Conservation (phyloP, 2,888 invertebrate species). For the Cynaeus angustus region DNA sequence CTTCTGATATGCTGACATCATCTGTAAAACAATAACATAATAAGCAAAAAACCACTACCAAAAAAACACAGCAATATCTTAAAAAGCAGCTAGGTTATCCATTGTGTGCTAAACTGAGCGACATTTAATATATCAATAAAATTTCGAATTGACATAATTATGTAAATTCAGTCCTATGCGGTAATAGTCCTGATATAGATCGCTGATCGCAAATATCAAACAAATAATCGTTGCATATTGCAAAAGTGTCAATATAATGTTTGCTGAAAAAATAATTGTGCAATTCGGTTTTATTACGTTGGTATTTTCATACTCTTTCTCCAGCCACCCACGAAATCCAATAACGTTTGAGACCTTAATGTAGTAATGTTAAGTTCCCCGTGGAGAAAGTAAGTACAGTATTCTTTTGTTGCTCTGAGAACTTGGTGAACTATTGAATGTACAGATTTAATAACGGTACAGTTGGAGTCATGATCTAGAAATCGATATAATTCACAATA, state of each 20-base stretch:
- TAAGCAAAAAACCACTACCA: background rate
- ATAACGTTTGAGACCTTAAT: constrained; percentile 4
- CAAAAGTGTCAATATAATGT: constrained; percentile 8
- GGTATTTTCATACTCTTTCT: constrained; percentile 9
- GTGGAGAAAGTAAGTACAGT: constrained; percentile 37
- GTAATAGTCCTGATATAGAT: constrained; percentile 12
- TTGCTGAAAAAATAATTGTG: constrained; percentile 1
- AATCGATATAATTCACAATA: constrained; percentile 45
- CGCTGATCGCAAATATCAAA: constrained; percentile 7
- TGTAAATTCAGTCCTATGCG: constrained; percentile 23
- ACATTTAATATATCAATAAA: constrained; percentile 36
- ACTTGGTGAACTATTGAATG: constrained; percentile 50
- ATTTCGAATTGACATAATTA: constrained; percentile 27
- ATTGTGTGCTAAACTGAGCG: constrained; percentile 32
- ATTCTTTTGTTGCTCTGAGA: constrained; percentile 42
- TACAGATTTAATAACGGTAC: constrained; percentile 43
- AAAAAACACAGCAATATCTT: background rate
- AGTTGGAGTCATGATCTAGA: constrained; percentile 50
- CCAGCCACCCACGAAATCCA: constrained; percentile 36
- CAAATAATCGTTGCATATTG: background rate
- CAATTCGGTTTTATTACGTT: constrained; percentile 1
- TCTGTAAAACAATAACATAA: constrained; percentile 69
- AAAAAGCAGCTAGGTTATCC: constrained; percentile 19
- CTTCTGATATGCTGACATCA: constrained; percentile 76
- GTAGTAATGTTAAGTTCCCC: constrained; percentile 30